Conservation (phyloP, 2,113 vertebrate species). For the Notechis scutatus region DNA sequence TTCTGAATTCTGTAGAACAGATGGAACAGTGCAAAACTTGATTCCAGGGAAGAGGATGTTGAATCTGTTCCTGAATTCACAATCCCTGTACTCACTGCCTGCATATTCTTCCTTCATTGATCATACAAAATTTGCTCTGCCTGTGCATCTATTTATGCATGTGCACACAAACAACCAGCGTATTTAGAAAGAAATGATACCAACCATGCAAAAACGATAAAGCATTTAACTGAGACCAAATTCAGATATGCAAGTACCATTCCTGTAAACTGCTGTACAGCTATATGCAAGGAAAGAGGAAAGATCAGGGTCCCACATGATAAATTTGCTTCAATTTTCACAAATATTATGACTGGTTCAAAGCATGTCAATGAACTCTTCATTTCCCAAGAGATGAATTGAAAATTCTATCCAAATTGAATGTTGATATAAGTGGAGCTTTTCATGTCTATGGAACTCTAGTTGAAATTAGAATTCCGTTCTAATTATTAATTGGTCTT, state of each 20-base stretch:
- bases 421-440: background rate
- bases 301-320: background rate
- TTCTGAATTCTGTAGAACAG: constrained; percentile 37
- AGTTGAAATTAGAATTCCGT: background rate
- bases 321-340: background rate
- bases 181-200: background rate
- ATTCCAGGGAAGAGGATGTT: constrained; percentile 25
- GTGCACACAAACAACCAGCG: background rate
- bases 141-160: background rate
- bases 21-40: constrained; percentile 25
- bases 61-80: constrained; percentile 36
- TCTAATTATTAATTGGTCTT: background rate
- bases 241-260: background rate
- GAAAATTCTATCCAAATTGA: background rate
- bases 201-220: background rate
- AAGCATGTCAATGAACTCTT: background rate
- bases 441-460: background rate
- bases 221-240: background rate
- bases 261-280: background rate
- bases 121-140: background rate
- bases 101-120: background rate
- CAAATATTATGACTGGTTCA: background rate
- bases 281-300: no score
- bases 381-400: background rate
- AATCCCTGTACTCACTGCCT: constrained; percentile 30